These are phyloP conservation scores for Philaenus spumarius DNA, from an alignment of 1,140 invertebrate species.

Conservation along the genomic window DNA sequence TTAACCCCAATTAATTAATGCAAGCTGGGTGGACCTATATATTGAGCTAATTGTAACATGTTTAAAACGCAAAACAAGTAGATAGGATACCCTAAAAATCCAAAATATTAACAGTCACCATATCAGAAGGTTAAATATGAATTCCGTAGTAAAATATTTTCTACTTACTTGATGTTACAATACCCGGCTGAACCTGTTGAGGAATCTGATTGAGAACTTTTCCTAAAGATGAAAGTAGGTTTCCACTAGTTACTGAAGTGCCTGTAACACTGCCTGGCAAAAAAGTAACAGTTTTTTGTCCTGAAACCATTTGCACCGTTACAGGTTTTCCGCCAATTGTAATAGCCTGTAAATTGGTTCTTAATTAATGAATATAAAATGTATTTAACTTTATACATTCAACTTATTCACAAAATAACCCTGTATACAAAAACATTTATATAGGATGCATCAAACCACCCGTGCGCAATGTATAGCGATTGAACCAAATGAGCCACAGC, in stretches of 20 bases:
- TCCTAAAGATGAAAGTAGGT: slow-evolving; percentile 18
- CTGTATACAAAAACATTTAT: no score
- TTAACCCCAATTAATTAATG: no score
- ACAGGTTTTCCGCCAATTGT: slow-evolving; percentile 30
- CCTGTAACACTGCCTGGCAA: slow-evolving; percentile 12
- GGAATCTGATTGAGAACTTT: slow-evolving; percentile 14
- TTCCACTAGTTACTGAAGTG: background rate
- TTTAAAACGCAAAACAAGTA: no score
- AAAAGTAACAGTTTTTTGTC: slow-evolving; percentile 27
- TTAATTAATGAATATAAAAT: no score
- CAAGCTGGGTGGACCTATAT: no score
- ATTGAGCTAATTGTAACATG: no score
- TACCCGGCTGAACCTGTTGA: background rate
- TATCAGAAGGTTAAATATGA: background rate
- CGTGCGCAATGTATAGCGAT: no score
- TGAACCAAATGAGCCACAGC: no score
- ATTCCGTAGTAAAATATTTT: background rate
- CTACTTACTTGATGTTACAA: background rate
- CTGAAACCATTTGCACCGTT: slow-evolving; percentile 29
- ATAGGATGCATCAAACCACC: no score
- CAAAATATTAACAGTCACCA: background rate
- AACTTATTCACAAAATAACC: no score
- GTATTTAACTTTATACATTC: no score
- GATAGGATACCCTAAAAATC: background rate
- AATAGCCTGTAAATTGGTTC: slow-evolving; percentile 21